A percentile compares a stretch with the other conserved stretches of the same genome.
These are phyloP conservation scores for Capreolus pygargus DNA, from an alignment of 2,113 vertebrate species.

Conservation along the genomic window DNA sequence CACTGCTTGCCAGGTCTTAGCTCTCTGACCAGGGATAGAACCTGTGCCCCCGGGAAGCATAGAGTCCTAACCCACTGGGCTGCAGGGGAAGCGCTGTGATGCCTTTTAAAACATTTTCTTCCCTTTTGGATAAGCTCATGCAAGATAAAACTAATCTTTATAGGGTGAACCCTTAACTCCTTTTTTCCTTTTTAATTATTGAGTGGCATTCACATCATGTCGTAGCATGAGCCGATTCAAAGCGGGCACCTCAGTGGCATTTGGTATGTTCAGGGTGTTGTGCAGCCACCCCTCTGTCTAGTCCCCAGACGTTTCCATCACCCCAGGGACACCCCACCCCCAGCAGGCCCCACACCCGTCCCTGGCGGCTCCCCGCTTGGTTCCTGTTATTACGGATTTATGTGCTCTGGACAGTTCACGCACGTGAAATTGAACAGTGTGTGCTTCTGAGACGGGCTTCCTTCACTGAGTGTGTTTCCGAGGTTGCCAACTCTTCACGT, in stretches of 20 bases:
- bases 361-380: neutral
- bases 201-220: neutral
- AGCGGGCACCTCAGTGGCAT: fast-evolving
- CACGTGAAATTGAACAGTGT: fast-evolving
- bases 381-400: neutral
- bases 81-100: neutral
- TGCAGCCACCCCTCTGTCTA: fast-evolving
- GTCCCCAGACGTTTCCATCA: neutral
- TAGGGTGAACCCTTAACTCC: neutral
- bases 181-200: neutral
- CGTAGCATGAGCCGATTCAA: fast-evolving
- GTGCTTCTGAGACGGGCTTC: neutral
- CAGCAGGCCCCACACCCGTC: neutral
- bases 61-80: neutral
- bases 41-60: neutral
- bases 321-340: neutral
- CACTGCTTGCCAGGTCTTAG: neutral
- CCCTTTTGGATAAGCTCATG: neutral
- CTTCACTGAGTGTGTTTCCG: neutral
- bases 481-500: fast-evolving
- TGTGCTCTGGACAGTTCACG: fast-evolving
- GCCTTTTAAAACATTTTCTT: neutral
- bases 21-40: neutral
- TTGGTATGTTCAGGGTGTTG: fast-evolving
- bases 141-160: neutral